Evolutionary conservation across 2,888 invertebrate genomes (phyloP).

Genomic region (Cheilosia impressa): DNA sequence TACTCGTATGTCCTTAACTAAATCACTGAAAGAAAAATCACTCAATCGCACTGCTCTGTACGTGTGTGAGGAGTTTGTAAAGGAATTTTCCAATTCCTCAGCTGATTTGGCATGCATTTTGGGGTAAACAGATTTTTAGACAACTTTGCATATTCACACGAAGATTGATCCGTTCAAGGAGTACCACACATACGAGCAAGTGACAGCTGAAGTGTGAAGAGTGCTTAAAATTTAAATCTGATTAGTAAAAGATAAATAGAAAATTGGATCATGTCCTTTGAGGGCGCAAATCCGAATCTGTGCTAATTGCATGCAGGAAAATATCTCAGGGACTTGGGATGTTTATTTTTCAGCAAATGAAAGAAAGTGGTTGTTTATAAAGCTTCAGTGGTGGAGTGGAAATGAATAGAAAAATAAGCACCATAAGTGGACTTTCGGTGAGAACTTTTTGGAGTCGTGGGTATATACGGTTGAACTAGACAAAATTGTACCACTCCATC

Average conservation of each 20-base stretch:
- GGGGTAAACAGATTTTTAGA: conserved; percentile 6
- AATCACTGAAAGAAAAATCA: conserved; percentile 63
- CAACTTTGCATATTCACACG: conserved; percentile 42
- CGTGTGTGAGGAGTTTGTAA: conserved; percentile 1
- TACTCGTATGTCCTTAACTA: conserved; percentile 36
- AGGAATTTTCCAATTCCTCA: conserved; percentile 15
- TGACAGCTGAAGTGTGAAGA: conserved; percentile 25
- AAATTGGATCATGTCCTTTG: conserved; percentile 24
- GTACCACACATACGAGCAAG: neutral
- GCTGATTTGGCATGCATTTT: conserved; percentile 36
- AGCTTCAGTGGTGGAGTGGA: no score
- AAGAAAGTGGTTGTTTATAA: no score
- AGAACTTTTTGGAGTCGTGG: no score
- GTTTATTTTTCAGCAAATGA: neutral
- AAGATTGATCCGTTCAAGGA: conserved; percentile 25
- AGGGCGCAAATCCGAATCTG: neutral
- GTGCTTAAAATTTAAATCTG: conserved; percentile 37
- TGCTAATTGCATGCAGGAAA: neutral
- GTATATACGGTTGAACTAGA: no score
- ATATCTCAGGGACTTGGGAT: neutral
- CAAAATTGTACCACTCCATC: no score
- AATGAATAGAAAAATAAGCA: no score
- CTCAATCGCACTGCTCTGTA: conserved; percentile 50
- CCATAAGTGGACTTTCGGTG: no score
- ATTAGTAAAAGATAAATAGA: conserved; percentile 43